Evolutionary conservation across 2,888 invertebrate genomes (phyloP).

Genomic region (Anorthoa munda): DNA sequence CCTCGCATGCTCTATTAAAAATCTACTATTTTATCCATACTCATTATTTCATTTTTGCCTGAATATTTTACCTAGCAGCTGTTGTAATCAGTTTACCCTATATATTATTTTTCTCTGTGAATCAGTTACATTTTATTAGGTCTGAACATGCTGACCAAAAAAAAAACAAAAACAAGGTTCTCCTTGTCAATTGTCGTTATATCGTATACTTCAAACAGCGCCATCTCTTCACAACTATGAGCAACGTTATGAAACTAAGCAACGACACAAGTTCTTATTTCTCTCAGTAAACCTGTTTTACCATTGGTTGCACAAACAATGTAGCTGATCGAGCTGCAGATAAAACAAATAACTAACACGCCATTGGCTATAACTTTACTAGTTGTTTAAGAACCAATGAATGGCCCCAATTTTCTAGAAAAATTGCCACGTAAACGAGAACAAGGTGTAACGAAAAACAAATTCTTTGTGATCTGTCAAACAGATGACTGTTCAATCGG

Average conservation of each 20-base stretch:
- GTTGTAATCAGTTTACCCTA: no score
- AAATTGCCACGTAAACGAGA: constrained; percentile 75
- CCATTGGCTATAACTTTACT: constrained; percentile 33
- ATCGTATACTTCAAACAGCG: constrained; percentile 32
- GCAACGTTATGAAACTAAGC: constrained; percentile 15
- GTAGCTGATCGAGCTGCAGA: neutral
- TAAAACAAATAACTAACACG: neutral
- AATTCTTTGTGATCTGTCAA: constrained; percentile 83
- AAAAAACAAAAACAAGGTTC: neutral
- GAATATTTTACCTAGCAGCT: no score
- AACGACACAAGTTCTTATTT: constrained; percentile 44
- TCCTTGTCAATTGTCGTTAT: no score
- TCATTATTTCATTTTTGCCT: no score
- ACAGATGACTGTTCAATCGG: constrained; percentile 88
- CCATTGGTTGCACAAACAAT: constrained; percentile 26
- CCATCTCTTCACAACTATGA: constrained; percentile 50
- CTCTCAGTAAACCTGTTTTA: constrained; percentile 47
- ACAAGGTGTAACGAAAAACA: constrained; percentile 78
- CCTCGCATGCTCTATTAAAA: no score
- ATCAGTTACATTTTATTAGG: no score
- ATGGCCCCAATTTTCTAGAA: neutral
- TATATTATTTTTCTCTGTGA: no score
- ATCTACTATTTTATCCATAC: no score
- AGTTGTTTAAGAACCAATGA: constrained; percentile 30
- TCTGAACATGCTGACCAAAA: no score